These are phyloP conservation scores for Ammodytes dubius DNA, from an alignment of 2,113 vertebrate species.

Conservation along the genomic window DNA sequence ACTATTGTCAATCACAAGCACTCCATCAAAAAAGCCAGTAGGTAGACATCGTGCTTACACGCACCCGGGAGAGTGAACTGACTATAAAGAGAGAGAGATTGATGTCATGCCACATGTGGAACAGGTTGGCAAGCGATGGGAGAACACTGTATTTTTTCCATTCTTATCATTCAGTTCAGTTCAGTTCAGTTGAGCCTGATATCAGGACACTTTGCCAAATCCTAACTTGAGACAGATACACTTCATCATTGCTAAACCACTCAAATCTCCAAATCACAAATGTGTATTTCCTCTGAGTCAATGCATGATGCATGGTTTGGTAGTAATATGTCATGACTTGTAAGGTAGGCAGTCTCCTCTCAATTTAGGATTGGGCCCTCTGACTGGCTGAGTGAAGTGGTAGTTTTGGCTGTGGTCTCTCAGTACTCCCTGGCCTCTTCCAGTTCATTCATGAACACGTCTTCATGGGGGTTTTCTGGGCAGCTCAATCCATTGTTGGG, in stretches of 20 bases:
- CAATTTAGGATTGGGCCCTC: constrained; percentile 61
- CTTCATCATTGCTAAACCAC: constrained; percentile 24
- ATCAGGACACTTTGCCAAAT: constrained; percentile 56
- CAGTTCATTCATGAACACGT: constrained; percentile 92
- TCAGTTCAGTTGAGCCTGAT: constrained; percentile 42
- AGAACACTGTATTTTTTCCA: constrained; percentile 52
- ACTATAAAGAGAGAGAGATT: constrained; percentile 50
- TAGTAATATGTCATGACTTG: constrained; percentile 41
- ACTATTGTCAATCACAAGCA: constrained; percentile 41
- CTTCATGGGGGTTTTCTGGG: constrained; percentile 88
- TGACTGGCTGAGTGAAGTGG: constrained; percentile 56
- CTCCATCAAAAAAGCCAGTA: constrained; percentile 51
- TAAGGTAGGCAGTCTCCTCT: constrained; percentile 46
- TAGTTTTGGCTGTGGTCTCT: constrained; percentile 71
- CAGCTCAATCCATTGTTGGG: constrained; percentile 90
- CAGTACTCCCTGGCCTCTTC: constrained; percentile 94
- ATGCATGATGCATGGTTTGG: constrained; percentile 30
- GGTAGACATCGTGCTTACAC: constrained; percentile 58
- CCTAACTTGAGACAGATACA: constrained; percentile 62
- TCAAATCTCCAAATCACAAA: constrained; percentile 37
- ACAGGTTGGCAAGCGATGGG: constrained; percentile 59
- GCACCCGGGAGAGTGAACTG: constrained; percentile 46
- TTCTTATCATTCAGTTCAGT: constrained; percentile 42
- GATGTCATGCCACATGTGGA: constrained; percentile 67
- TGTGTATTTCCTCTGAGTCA: constrained; percentile 43